Base-by-base conservation (phyloP, 2,888 invertebrate genomes). In the Cheilosia vernalis region DNA sequence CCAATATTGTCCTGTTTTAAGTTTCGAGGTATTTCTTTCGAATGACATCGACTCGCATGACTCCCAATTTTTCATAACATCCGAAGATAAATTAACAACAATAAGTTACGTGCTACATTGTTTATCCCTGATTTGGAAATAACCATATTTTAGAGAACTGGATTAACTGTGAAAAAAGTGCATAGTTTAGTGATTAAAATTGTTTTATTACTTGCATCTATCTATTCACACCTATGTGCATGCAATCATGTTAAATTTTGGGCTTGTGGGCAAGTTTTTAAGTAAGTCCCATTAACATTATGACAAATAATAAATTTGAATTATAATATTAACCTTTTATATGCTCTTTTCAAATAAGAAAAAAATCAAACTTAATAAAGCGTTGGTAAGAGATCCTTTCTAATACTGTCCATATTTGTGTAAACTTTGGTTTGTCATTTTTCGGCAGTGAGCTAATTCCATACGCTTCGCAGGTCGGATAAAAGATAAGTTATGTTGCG, bases 1-100 rank as follows among this genome's bases (percentile, higher is more conserved):
- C 77, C 87, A 30, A 72, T 86, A 24, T 84, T 87, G 69, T 86
- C 87, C 76, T 87, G 87, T 74, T 87, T 87, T 72, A 87, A 81
- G 56, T 87, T 87, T 72, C 87, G 87, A 87, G 87, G 87, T 87
- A 87, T 85, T 80, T 63, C 30, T 37, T 66, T 69, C 42, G 47
- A 61, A 33, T 63, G 44, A 42, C 47, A 10, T 27, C 13, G 17
- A 64, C 69, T 30, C 64, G 84, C 80, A 81, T 81, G 76, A 66
- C 19, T 66, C 33, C 74, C 53, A 24, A 19, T 21, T 30, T 17
- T 61, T 55, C 51, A 72, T 66, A 55, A 40, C 13, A 27, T 27
- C 15, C 17, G 17, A 27, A 7, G 27, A 66, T 67, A 51, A 56
- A 17, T 76, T 27, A 42, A n/a, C 9, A 40, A 67, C 3, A 42